Percentiles rank a stretch among this genome's conserved stretches.
Evolutionary conservation across 1,140 invertebrate species (phyloP).

Genomic region (Papilio machaon): DNA sequence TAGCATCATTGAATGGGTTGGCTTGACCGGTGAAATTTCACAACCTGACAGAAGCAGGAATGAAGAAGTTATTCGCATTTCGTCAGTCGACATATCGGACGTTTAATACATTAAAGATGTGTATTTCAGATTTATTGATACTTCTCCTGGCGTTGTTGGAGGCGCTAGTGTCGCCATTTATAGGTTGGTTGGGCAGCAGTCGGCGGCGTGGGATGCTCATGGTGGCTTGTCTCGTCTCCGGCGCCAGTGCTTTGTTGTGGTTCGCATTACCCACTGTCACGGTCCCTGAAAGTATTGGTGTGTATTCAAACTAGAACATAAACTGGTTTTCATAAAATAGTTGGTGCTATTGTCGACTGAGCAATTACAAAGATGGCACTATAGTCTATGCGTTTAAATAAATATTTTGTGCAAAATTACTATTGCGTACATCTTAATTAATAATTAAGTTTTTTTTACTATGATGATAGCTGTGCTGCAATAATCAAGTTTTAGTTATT

Average conservation of each 20-base stretch:
- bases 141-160: constrained; percentile 42
- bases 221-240: constrained; percentile 15
- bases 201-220: constrained; percentile 34
- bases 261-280: constrained; percentile 38
- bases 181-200: constrained; percentile 47
- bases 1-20: too few species aligned
- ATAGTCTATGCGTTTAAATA: too few species aligned
- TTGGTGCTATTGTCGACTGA: too few species aligned
- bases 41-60: too few species aligned
- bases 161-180: constrained; percentile 33
- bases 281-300: constrained; percentile 23
- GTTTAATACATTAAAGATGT: not conserved
- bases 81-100: too few species aligned
- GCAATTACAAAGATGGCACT: too few species aligned
- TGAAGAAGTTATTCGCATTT: too few species aligned
- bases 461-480: too few species aligned
- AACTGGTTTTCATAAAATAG: not conserved
- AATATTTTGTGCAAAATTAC: too few species aligned
- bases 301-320: not conserved
- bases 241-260: constrained; percentile 36
- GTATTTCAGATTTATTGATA: constrained; percentile 46
- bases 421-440: too few species aligned
- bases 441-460: too few species aligned
- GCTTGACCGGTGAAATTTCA: not conserved
- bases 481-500: not conserved